Percentiles rank a stretch among this genome's conserved stretches.
Conservation (phyloP, 2,113 vertebrate genomes). For the Synodontis membranacea region DNA sequence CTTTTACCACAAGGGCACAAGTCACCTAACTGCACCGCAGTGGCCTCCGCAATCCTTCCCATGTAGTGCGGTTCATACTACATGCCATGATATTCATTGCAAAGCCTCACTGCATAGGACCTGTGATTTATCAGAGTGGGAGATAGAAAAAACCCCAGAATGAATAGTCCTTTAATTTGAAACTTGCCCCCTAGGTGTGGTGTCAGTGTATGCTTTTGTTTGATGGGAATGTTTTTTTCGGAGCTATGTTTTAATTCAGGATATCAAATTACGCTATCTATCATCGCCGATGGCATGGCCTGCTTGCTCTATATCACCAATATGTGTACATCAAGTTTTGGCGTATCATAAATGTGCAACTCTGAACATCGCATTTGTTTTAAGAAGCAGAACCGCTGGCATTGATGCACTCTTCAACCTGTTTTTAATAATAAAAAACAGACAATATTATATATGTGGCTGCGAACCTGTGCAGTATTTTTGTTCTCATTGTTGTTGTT, state of each 20-base stretch:
- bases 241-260: constrained; percentile 47
- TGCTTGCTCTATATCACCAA: neutral
- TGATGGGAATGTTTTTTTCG: constrained; percentile 14
- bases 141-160: constrained; percentile 11
- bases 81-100: neutral
- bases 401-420: neutral
- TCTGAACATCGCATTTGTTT: neutral
- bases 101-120: neutral
- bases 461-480: neutral
- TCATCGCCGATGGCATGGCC: constrained; percentile 5
- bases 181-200: constrained; percentile 40
- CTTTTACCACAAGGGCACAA: constrained; percentile 27
- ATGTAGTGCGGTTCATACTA: neutral
- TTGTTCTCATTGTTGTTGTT: constrained; percentile 13
- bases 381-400: neutral
- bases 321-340: neutral
- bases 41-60: neutral
- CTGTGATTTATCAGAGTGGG: constrained; percentile 23
- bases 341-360: neutral
- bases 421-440: neutral
- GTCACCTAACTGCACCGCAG: neutral
- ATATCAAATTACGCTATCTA: constrained; percentile 29
- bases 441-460: neutral
- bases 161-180: constrained; percentile 31
- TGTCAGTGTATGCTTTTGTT: constrained; percentile 31